Base-by-base conservation (phyloP, 2,797 vertebrate genomes). In the Percopsis omiscomaycus region DNA sequence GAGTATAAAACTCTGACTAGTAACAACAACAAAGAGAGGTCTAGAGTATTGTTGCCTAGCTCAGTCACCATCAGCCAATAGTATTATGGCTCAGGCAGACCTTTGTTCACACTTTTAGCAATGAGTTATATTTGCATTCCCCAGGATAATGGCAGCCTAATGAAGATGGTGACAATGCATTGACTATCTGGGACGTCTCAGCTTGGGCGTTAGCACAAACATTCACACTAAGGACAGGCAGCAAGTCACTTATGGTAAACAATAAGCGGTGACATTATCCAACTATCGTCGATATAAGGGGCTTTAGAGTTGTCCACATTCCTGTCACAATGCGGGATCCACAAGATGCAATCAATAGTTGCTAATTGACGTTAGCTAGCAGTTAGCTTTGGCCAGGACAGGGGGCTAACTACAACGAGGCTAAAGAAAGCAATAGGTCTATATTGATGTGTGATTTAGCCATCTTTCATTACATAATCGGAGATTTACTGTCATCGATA, bases 381-480 rank as follows among this genome's bases (percentile, higher is more conserved):
- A 66, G 27, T 79, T 86, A 88, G 88, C 89, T 87, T 80, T 80
- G 82, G 83, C 84, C 86, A 86, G 83, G 85, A 83, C 77, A 84
- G 84, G 84, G 66, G 51, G 84, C 85, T 87, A 84, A 80, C 82
- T 68, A 79, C 72, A 84, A 58, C 63, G 75, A 73, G 16, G 83
- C 73, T 77, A 83, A 58, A 28, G 66, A 69, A 59, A 77, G 79
- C 74, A 77, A 13, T 42, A 14, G 13, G 45, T 59, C 14, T 75
- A 59, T 55, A 66, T 54, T 51, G 61, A 60, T 27, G 53, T 51
- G 59, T 27, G 46, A 45, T 56, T 60, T 56, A 56, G 9, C 9
- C 6, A 55, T 29, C 15, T 37, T 46, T 15, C 50, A 3, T 16
- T 16, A 61, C 54, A 69, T 30, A 61, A 61, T 12, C 0, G 30